Percentiles rank a stretch among this genome's conserved stretches.
These are phyloP conservation scores for Megalops atlanticus DNA, from an alignment of 2,113 vertebrate species.

Conservation along the genomic window DNA sequence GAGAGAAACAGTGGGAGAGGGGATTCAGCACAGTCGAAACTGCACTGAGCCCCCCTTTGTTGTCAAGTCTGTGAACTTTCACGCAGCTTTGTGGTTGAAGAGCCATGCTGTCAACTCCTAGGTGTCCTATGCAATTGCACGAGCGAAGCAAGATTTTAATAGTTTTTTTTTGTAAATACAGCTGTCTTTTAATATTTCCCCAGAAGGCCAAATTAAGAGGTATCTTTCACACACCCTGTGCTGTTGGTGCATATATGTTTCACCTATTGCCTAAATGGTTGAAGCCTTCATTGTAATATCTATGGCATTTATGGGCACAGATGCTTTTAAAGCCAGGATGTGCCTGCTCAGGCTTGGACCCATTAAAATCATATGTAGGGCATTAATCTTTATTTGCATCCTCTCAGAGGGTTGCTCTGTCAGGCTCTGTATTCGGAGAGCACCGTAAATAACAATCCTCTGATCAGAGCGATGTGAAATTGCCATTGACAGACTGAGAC, in stretches of 20 bases:
- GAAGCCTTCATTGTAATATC: neutral
- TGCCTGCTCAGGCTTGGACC: neutral
- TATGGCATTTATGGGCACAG: neutral
- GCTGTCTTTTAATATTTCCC: too few species aligned
- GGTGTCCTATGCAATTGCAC: neutral
- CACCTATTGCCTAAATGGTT: neutral
- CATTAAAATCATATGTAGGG: neutral
- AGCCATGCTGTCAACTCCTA: neutral
- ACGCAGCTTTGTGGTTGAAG: neutral
- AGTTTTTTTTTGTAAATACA: too few species aligned
- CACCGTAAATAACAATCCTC: neutral
- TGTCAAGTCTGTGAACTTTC: neutral
- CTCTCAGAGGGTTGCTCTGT: neutral
- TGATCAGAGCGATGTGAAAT: conserved; percentile 15
- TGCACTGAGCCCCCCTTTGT: neutral
- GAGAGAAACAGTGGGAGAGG: neutral
- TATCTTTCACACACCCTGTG: neutral
- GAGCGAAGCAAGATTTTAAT: too few species aligned
- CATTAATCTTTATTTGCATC: conserved; percentile 9
- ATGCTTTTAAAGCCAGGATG: neutral
- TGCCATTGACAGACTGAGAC: neutral
- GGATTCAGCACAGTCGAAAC: neutral
- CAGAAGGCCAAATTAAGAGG: neutral
- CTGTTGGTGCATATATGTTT: neutral
- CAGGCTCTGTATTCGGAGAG: neutral